Evolutionary conservation across 2,113 vertebrate genomes (phyloP).

Genomic region (Hippocampus abdominalis): DNA sequence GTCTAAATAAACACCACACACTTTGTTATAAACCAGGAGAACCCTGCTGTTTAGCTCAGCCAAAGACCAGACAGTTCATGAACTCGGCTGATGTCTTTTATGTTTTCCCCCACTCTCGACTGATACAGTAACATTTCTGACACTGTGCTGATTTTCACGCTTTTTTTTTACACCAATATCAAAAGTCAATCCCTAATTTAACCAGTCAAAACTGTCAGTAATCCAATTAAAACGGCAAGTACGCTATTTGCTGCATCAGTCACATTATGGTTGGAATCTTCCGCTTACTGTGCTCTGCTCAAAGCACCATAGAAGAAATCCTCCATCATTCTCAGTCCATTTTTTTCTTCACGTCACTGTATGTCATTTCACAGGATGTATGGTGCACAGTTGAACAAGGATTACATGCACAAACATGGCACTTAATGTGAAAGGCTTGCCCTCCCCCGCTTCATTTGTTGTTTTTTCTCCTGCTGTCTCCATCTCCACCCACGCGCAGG

Average conservation of each 20-base stretch:
- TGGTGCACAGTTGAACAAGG: conserved; percentile 20
- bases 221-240: not conserved
- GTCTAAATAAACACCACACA: not conserved
- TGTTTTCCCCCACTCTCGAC: not conserved
- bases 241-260: not conserved
- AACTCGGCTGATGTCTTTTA: not conserved
- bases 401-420: conserved; percentile 29
- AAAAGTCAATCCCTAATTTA: not conserved
- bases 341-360: conserved; percentile 1
- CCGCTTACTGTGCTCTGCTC: not conserved
- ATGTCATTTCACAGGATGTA: conserved; percentile 31
- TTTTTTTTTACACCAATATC: not conserved
- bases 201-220: not conserved
- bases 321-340: not conserved
- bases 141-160: not conserved
- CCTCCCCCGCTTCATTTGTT: conserved; percentile 13
- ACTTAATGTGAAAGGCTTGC: conserved; percentile 40
- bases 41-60: not conserved
- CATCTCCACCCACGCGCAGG: conserved; percentile 25
- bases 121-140: not conserved
- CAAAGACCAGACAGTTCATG: not conserved
- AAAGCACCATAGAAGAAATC: not conserved
- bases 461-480: conserved; percentile 29
- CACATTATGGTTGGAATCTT: not conserved
- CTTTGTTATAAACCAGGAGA: not conserved